Base-by-base conservation (phyloP, 2,888 invertebrate genomes). In the Hofmannophila pseudospretella region DNA sequence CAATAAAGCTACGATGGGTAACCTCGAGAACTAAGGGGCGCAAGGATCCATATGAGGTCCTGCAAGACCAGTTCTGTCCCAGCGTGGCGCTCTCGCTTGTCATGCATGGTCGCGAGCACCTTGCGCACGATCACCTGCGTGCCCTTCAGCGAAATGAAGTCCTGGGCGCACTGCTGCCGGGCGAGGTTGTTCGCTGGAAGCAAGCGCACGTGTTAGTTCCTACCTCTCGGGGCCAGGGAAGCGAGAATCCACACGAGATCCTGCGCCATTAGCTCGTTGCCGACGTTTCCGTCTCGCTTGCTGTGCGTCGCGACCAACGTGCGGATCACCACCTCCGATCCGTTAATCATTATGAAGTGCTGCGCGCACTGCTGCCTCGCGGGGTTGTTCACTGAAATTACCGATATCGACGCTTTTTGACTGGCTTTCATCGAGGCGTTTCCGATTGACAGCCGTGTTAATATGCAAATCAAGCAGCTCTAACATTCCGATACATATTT, bases 161-260 rank as follows among this genome's bases (percentile, higher is more conserved):
- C 86, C 48, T 76, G 76, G 34, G 89, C 74, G 45, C 88, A 88
- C 42, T 78, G 67, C 51, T 78, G 79, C 34, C 87, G 62, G 31
- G 65, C 48, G 42, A 63, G 55, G 65, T 85, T 88, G 67, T 81
- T 86, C 35, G 76, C 89, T 89, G 76, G 38, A 85, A 82, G 41
- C 51, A 65, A 51, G 33, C 47, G 38, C 41, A 33, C 25, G 37
- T 8, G 32, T 63, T 51, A 57, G 31, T 39, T 37, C 54, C 50
- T 78, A 89, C 89, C 89, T 88, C 75, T 84, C 23, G 88, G 82
- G 12, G 89, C 81, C 45, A 90, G 72, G 52, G 90, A 87, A 62
- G 89, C 88, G 49, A 90, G 70, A 55, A 90, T 86, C 89, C 90
- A 90, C 42, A 90, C 73, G 48, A 90, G 77, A 67, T 90, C 90